Base-by-base conservation (phyloP, 2,797 vertebrate species). In the Columba guinea region DNA sequence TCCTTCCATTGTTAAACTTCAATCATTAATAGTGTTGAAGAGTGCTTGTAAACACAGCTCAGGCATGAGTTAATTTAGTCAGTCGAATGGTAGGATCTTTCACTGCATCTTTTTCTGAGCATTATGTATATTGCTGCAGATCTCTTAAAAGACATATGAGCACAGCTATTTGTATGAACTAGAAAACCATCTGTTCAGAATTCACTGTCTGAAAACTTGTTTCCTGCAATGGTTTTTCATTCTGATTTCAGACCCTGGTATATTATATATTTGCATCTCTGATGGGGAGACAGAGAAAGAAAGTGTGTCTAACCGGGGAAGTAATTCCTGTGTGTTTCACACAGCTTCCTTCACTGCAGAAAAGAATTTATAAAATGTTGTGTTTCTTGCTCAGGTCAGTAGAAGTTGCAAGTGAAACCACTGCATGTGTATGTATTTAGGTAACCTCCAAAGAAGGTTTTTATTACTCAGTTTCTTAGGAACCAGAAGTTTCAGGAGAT, bases 121-220 rank as follows among this genome's bases (percentile, higher is more conserved):
- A 12, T 95, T 89, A 81, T 32, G 26, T 94, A 76, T 60, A 89
- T 84, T 93, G 28, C 69, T 77, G n/a, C 51, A 71, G 92, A 90
- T 94, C 92, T 94, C 89, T 93, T 74, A 63, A 87, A 89, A 94
- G 87, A 51, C 68, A 70, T 62, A 34, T 11, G 22, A 86, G 46
- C 85, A 84, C 89, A 93, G 92, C 62, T 92, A 82, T 89, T 86
- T 92, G 44, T 92, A 65, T 96, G 86, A 95, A 35, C 94, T 96
- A 89, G 80, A 89, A 95, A 95, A 84, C 89, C 96, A 94, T 96
- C 86, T 97, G 92, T 95, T 95, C 89, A 94, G 62, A 97, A 96
- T 60, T 94, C 80, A 78, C 46, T 35, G 55, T 84, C 75, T 94
- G 90, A 93, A 97, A 96, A 96, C 87, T 84, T 95, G 74, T 46